A percentile compares a stretch with the other conserved stretches of the same genome.
These are phyloP conservation scores for Teleogryllus oceanicus DNA, from an alignment of 2,888 invertebrate species.

Conservation along the genomic window DNA sequence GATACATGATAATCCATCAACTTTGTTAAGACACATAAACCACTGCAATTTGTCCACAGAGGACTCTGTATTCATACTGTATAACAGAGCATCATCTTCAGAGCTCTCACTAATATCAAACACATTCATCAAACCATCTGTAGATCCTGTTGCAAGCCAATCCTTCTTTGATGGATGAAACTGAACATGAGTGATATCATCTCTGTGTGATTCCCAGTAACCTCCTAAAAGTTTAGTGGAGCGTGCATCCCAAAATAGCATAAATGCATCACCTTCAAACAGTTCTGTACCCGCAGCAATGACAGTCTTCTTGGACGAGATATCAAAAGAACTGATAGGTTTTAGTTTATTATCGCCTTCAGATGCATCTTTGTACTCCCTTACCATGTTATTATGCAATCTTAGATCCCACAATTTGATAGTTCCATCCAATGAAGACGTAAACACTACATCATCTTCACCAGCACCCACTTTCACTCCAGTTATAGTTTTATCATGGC, in stretches of 20 bases:
- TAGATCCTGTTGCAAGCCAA: conserved; percentile 68
- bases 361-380: conserved; percentile 42
- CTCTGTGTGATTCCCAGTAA: conserved; percentile 79
- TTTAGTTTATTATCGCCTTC: conserved; percentile 50
- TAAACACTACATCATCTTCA: conserved; percentile 58
- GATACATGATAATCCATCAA: conserved; percentile 55
- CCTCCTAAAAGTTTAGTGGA: conserved; percentile 61
- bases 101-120: conserved; percentile 68
- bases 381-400: conserved; percentile 25
- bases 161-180: conserved; percentile 69
- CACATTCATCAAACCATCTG: conserved; percentile 81
- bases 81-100: conserved; percentile 77
- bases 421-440: conserved; percentile 55
- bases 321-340: conserved; percentile 68
- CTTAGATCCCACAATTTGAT: conserved; percentile 64
- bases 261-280: conserved; percentile 64
- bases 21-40: conserved; percentile 50
- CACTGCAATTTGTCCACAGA: conserved; percentile 64
- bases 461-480: conserved; percentile 53
- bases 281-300: conserved; percentile 73
- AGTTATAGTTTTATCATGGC: conserved; percentile 23
- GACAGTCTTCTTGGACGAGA: conserved; percentile 65
- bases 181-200: conserved; percentile 72
- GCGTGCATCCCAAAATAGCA: conserved; percentile 79
- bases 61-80: conserved; percentile 74